A percentile compares a stretch with the other conserved stretches of the same genome.
Evolutionary conservation across 2,888 invertebrate genomes (phyloP).

Genomic region (Zygothrica quintamaculata): DNA sequence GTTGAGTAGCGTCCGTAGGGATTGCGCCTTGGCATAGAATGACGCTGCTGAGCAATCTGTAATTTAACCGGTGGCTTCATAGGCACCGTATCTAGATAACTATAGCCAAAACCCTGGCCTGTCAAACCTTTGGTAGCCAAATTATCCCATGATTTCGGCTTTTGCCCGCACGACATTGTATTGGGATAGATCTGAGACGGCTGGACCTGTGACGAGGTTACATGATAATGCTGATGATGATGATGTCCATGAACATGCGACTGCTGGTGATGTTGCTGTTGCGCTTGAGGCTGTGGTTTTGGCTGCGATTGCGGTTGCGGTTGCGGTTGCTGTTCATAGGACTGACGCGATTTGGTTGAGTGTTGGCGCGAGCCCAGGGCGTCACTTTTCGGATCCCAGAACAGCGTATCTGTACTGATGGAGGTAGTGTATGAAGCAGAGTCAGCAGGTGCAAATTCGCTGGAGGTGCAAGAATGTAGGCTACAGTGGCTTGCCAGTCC

Average conservation of each 20-base stretch:
- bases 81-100: conserved; percentile 89
- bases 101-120: conserved; percentile 94
- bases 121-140: conserved; percentile 93
- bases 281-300: conserved; percentile 83
- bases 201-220: conserved; percentile 84
- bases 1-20: conserved; percentile 84
- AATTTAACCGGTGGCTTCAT: conserved; percentile 84
- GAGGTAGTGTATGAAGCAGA: conserved; percentile 94
- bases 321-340: conserved; percentile 84
- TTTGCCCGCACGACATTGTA: conserved; percentile 85
- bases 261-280: conserved; percentile 56
- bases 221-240: conserved; percentile 82
- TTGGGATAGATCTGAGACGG: conserved; percentile 84
- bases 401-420: conserved; percentile 93
- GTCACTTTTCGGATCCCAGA: conserved; percentile 89
- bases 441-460: conserved; percentile 89
- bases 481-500: conserved; percentile 92
- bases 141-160: conserved; percentile 96
- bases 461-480: conserved; percentile 92
- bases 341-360: conserved; percentile 86
- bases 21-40: conserved; percentile 85
- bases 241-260: conserved; percentile 33
- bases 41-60: conserved; percentile 85
- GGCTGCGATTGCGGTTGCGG: conserved; percentile 77
- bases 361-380: conserved; percentile 84